These are phyloP conservation scores for Cyprinodon brontotheroides DNA, from an alignment of 2,113 vertebrate species.

Conservation along the genomic window DNA sequence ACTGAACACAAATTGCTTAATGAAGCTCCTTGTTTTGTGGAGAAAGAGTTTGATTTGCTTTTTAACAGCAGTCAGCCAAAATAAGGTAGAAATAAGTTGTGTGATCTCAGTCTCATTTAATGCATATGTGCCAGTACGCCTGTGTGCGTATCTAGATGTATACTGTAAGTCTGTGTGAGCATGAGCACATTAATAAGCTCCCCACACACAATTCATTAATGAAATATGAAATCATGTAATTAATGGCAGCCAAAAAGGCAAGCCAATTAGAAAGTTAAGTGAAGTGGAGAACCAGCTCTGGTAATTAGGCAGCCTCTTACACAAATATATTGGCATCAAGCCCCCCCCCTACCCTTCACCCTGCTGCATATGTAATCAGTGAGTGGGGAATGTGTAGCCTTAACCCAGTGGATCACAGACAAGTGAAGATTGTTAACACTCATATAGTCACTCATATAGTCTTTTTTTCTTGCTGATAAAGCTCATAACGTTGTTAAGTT, in stretches of 20 bases:
- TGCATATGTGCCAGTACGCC: conserved; percentile 42
- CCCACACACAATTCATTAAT: conserved; percentile 86
- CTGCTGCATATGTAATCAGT: conserved; percentile 67
- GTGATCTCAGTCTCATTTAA: conserved; percentile 29
- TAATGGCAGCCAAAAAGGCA: conserved; percentile 95
- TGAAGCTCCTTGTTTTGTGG: conserved; percentile 35
- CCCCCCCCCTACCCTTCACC: conserved; percentile 46
- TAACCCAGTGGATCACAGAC: conserved; percentile 56
- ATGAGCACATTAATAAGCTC: conserved; percentile 7
- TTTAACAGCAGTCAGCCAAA: conserved; percentile 23
- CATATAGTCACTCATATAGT: conserved; percentile 17
- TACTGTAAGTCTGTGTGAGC: conserved; percentile 43
- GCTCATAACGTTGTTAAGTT: conserved; percentile 24
- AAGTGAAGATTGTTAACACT: conserved; percentile 23
- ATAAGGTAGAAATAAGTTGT: conserved; percentile 39
- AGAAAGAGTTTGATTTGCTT: conserved; percentile 19
- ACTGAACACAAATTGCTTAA: conserved; percentile 45
- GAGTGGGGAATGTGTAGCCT: conserved; percentile 52
- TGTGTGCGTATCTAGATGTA: conserved; percentile 26
- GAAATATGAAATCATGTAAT: conserved; percentile 96
- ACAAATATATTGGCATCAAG: conserved; percentile 81
- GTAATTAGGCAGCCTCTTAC: conserved; percentile 88
- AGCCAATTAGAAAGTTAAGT: conserved; percentile 99
- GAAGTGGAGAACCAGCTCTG: conserved; percentile 93
- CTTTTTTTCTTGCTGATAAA: conserved; percentile 25